Base-by-base conservation (phyloP, 2,888 invertebrate genomes). In the Lucinisca nassula region DNA sequence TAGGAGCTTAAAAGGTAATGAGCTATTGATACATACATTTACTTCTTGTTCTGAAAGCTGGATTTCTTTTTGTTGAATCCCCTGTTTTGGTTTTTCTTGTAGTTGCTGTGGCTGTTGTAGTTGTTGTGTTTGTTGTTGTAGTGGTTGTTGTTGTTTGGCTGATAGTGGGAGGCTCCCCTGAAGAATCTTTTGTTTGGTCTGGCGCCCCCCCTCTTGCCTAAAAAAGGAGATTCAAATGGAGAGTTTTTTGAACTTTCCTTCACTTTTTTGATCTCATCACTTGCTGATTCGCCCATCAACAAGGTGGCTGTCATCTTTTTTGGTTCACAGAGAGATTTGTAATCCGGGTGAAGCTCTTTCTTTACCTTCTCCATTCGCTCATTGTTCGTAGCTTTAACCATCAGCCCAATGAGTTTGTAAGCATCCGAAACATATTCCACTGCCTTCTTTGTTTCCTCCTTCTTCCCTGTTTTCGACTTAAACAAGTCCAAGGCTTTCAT, bases 151-250 rank as follows among this genome's bases (percentile, higher is more conserved):
- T 51, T 51, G 40, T 40, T 40, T 12, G 10, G 51, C 3, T 12
- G 51, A 51, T 51, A 51, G 30, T 61, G 61, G 61, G 61, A 61
- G 61, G 61, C 61, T 61, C 30, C 30, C 61, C 27, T 61, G 61
- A 10, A 10, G 61, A 30, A 30, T 27, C 30, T 61, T 6, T 61
- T 61, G 8, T 30, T 45, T 8, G 45, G 61, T 27, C 27, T 61
- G 3, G 27, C 8, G 27, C 61, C 61, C 21, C 61, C 61, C 61
- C 61, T 61, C 30, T 61, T 61, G 24, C 27, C 27, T 30, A 61
- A 61, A 61, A 61, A 61, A 61, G 30, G 27, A 10, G 61, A 61
- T 27, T 30, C 61, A 30, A 30, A 30, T 27, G 30, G 61, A 10
- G 61, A 61, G 61, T 24, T 61, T 27, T 30, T 61, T 24, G 61